Percentiles rank a stretch among this genome's conserved stretches.
phyloP scores from a whole-genome alignment of 2,797 vertebrate genomes.

The Luscinia megarhynchos region DNA sequence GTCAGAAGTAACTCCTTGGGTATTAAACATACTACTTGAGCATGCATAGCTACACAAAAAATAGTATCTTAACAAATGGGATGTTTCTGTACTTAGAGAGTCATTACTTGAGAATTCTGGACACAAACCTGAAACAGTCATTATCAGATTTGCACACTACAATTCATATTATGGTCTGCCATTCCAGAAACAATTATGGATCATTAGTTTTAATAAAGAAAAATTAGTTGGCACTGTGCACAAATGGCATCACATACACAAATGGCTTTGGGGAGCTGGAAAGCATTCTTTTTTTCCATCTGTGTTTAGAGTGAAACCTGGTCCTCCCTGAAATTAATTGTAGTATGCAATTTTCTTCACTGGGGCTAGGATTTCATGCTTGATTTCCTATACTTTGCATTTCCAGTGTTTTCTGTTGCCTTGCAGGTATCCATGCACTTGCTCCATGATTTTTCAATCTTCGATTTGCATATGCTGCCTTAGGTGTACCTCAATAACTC shows the following conservation, averaged over 20 bases:
- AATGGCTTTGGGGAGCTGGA: not conserved
- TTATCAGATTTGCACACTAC: not conserved
- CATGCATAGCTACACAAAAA: not conserved
- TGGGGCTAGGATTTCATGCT: not conserved
- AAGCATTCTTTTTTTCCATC: not conserved
- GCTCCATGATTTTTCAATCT: not conserved
- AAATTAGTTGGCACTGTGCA: not conserved
- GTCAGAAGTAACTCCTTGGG: not conserved
- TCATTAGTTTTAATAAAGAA: conserved; percentile 40
- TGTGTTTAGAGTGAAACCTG: not conserved
- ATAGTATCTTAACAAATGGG: accelerated
- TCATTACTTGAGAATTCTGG: not conserved
- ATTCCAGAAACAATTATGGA: not conserved
- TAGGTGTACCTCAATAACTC: not conserved
- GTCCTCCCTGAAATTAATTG: not conserved
- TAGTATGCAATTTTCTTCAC: not conserved
- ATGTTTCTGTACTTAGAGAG: not conserved
- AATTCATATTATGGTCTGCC: not conserved
- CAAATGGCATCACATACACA: not conserved
- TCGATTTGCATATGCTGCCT: not conserved
- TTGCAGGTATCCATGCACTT: not conserved
- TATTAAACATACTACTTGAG: not conserved
- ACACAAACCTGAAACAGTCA: not conserved
- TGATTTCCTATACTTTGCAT: not conserved
- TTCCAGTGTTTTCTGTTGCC: not conserved